A percentile compares a stretch with the other conserved stretches of the same genome.
Conservation (phyloP, 2,113 vertebrate species). For the Ctenodactylus gundi region DNA sequence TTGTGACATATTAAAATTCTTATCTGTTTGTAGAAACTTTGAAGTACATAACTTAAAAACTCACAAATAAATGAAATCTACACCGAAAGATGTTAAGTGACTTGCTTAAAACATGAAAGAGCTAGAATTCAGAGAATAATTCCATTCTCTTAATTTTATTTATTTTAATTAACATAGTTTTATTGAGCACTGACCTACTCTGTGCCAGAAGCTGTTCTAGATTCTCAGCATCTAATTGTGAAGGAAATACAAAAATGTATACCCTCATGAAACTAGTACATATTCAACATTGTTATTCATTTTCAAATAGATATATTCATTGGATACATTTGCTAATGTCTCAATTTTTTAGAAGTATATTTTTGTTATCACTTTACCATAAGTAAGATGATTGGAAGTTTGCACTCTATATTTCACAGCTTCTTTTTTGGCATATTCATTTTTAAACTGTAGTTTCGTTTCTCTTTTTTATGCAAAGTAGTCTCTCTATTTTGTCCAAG, state of each 20-base stretch:
- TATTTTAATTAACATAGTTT: constrained; percentile 21
- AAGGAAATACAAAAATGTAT: background rate
- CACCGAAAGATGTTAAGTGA: background rate
- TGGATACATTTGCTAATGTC: background rate
- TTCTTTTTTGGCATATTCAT: background rate
- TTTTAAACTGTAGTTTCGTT: constrained; percentile 41
- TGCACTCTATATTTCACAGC: background rate
- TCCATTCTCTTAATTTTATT: background rate
- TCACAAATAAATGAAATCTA: background rate
- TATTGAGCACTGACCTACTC: background rate
- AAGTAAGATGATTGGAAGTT: background rate
- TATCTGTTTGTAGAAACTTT: background rate
- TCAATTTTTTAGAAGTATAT: constrained; percentile 24
- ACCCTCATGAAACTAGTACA: background rate
- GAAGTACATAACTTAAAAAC: background rate
- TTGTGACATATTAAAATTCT: background rate
- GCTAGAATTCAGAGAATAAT: background rate
- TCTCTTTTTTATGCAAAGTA: constrained; percentile 48
- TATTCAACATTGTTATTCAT: background rate
- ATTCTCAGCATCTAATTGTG: background rate
- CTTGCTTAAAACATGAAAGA: background rate
- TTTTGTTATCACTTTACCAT: constrained; percentile 15
- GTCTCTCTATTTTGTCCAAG: background rate
- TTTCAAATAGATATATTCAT: background rate
- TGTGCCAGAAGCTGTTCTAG: background rate